Conservation (phyloP, 2,113 vertebrate species). For the Gymnogyps californianus region DNA sequence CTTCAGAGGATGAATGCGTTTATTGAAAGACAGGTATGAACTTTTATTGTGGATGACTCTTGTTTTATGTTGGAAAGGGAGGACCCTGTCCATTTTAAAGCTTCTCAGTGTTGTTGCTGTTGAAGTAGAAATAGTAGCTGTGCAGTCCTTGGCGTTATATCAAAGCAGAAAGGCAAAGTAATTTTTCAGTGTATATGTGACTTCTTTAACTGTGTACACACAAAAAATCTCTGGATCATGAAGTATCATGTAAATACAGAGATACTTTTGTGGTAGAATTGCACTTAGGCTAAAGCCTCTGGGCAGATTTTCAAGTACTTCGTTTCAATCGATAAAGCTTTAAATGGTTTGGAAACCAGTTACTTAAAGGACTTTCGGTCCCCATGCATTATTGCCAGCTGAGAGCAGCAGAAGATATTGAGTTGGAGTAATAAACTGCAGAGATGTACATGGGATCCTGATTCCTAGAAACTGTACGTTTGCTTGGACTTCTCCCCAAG, state of each 20-base stretch:
- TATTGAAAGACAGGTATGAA: constrained; percentile 92
- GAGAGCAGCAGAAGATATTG: not conserved
- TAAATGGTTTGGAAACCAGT: not conserved
- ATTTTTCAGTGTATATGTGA: not conserved
- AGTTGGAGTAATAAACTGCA: not conserved
- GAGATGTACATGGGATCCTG: not conserved
- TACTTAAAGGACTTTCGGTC: not conserved
- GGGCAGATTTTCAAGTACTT: not conserved
- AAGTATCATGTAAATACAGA: not conserved
- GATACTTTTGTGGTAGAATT: not conserved
- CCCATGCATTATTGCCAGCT: not conserved
- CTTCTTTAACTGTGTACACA: not conserved
- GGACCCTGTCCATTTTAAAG: not conserved
- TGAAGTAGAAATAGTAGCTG: not conserved
- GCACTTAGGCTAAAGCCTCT: not conserved
- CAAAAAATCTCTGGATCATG: not conserved
- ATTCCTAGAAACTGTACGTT: not conserved
- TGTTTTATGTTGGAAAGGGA: not conserved
- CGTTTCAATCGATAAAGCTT: not conserved
- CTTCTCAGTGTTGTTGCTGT: not conserved
- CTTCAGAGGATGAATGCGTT: constrained; percentile 96
- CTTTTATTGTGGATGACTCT: not conserved
- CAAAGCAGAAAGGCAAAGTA: not conserved
- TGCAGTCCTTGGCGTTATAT: not conserved
- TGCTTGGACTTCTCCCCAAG: constrained; percentile 19